These are phyloP conservation scores for Portevinia maculata DNA, from an alignment of 2,888 invertebrate genomes.

Conservation along the genomic window DNA sequence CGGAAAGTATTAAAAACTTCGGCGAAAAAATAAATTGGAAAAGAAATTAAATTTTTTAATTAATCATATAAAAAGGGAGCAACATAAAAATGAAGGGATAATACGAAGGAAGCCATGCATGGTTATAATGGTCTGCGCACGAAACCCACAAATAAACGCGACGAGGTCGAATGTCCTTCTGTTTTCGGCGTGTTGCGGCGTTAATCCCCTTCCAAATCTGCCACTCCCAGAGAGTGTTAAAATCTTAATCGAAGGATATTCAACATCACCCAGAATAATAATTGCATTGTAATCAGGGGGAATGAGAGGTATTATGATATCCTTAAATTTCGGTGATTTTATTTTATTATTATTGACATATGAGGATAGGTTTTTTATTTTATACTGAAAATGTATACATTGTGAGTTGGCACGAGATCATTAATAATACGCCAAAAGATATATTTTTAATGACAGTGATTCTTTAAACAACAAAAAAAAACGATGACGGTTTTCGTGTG, in stretches of 20 bases:
- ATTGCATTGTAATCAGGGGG: slow-evolving; percentile 62
- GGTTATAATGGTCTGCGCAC: slow-evolving; percentile 36
- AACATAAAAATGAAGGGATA: slow-evolving; percentile 1
- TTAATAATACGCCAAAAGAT: slow-evolving; percentile 51
- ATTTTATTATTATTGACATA: slow-evolving; percentile 58
- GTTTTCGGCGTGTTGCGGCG: neutral
- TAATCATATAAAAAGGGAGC: slow-evolving; percentile 39
- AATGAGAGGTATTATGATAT: slow-evolving; percentile 50
- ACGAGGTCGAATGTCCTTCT: slow-evolving; percentile 8
- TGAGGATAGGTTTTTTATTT: slow-evolving; percentile 38
- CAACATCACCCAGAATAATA: slow-evolving; percentile 64
- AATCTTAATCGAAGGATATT: slow-evolving; percentile 52
- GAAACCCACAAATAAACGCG: slow-evolving; percentile 21
- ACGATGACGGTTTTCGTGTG: slow-evolving; percentile 3
- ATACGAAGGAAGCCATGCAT: slow-evolving; percentile 3
- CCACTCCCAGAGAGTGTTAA: slow-evolving; percentile 37
- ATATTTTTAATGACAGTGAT: slow-evolving; percentile 52
- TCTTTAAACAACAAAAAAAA: slow-evolving; percentile 16
- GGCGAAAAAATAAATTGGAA: neutral
- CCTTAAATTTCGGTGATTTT: slow-evolving; percentile 16
- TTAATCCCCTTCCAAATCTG: neutral
- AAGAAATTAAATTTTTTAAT: slow-evolving; percentile 41
- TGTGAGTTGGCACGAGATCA: slow-evolving; percentile 60
- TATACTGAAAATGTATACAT: slow-evolving; percentile 26
- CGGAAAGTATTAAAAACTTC: slow-evolving; percentile 41